Evolutionary conservation across 2,797 vertebrate species (phyloP).

Genomic region (Sebastes nivosus): DNA sequence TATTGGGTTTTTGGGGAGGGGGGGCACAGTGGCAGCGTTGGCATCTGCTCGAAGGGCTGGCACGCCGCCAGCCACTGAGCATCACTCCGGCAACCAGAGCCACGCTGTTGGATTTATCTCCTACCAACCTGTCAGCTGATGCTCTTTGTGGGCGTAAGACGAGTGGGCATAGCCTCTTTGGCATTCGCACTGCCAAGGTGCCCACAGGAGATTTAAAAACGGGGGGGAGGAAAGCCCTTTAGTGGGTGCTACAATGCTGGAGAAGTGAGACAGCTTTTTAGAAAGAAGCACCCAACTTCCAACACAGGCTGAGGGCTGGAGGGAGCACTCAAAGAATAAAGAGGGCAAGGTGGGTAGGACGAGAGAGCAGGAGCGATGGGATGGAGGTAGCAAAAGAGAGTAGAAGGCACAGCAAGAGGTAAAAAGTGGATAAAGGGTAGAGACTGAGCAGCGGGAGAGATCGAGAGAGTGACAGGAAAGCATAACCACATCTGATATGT

Average conservation of each 20-base stretch:
- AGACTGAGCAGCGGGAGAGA: slow-evolving; percentile 21
- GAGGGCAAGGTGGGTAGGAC: slow-evolving; percentile 2
- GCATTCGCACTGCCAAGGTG: slow-evolving; percentile 51
- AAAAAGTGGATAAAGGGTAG: slow-evolving; percentile 22
- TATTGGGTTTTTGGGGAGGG: slow-evolving; percentile 47
- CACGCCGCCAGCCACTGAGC: slow-evolving; percentile 56
- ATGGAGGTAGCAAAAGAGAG: slow-evolving; percentile 9
- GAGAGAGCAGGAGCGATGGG: not conserved
- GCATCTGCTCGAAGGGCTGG: slow-evolving; percentile 70
- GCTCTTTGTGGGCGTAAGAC: slow-evolving; percentile 66
- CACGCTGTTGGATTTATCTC: slow-evolving; percentile 72
- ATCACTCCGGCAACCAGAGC: slow-evolving; percentile 69
- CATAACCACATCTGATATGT: slow-evolving; percentile 5
- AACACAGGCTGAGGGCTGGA: slow-evolving; percentile 21
- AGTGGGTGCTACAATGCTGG: slow-evolving; percentile 21
- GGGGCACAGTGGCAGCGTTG: slow-evolving; percentile 65
- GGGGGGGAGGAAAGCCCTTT: not conserved
- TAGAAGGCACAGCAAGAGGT: slow-evolving; percentile 18
- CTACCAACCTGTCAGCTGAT: slow-evolving; percentile 77
- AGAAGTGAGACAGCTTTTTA: slow-evolving; percentile 33
- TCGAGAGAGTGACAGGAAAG: slow-evolving; percentile 41
- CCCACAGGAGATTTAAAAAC: slow-evolving; percentile 48
- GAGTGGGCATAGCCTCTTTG: slow-evolving; percentile 60
- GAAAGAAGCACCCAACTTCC: slow-evolving; percentile 37
- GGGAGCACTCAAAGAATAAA: slow-evolving; percentile 17